Conservation (phyloP, 2,113 vertebrate genomes). For the Takifugu flavidus region DNA sequence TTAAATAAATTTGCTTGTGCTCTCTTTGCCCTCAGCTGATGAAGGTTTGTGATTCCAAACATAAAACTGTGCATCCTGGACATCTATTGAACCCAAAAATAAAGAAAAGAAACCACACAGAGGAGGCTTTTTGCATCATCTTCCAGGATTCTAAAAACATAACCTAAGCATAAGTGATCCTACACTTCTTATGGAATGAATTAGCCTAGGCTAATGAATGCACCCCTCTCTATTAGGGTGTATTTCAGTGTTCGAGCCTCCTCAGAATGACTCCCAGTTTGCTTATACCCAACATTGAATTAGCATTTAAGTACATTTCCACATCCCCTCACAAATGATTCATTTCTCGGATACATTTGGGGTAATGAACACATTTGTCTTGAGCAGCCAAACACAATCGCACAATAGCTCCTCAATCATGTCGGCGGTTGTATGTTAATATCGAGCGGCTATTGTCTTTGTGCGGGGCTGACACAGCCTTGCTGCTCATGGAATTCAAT, state of each 20-base stretch:
- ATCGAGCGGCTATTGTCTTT: conserved; percentile 60
- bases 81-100: conserved; percentile 10
- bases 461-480: conserved; percentile 45
- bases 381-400: conserved; percentile 55
- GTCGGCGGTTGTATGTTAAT: conserved; percentile 38
- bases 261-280: conserved; percentile 24
- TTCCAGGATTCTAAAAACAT: conserved; percentile 10
- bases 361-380: conserved; percentile 72
- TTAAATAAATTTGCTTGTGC: conserved; percentile 58
- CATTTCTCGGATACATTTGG: conserved; percentile 60
- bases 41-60: conserved; percentile 22
- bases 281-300: conserved; percentile 44
- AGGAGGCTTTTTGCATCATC: background rate
- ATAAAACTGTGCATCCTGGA: conserved; percentile 36
- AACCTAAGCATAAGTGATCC: conserved; percentile 10
- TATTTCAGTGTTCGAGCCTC: conserved; percentile 48
- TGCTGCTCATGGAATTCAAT: conserved; percentile 45
- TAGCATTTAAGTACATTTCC: conserved; percentile 46
- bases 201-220: conserved; percentile 19
- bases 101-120: too few relatives aligned
- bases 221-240: conserved; percentile 10
- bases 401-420: conserved; percentile 61
- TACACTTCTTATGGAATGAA: conserved; percentile 31
- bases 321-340: conserved; percentile 57
- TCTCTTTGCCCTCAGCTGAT: conserved; percentile 55